Conservation (phyloP, 2,797 vertebrate species). For the Tenualosa ilisha region DNA sequence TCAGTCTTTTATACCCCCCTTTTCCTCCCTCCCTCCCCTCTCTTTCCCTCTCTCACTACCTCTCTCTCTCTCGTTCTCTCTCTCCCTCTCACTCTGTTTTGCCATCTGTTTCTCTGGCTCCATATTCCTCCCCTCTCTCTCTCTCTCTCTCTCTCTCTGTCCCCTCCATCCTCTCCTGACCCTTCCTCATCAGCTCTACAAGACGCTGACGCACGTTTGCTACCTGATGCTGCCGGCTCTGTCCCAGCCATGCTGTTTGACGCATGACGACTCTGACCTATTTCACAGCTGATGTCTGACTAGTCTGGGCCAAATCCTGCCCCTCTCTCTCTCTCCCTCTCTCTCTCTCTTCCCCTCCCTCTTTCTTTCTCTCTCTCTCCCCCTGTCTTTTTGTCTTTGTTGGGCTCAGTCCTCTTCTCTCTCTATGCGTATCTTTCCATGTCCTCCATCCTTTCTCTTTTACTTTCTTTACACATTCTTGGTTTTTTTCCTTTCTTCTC, state of each 20-base stretch:
- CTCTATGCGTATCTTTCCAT: background rate
- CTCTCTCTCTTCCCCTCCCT: background rate
- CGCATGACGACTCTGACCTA: background rate
- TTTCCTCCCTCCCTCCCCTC: background rate
- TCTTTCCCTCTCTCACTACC: background rate
- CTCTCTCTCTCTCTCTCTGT: too few relatives aligned
- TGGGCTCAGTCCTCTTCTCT: background rate
- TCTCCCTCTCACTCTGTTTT: background rate
- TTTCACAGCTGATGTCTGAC: background rate
- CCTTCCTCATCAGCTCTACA: background rate
- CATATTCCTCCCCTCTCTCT: too few relatives aligned
- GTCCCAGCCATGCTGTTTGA: background rate
- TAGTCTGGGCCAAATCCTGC: background rate
- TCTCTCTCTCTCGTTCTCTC: background rate
- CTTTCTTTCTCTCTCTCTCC: background rate
- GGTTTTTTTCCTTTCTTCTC: constrained; percentile 21
- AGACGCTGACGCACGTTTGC: background rate
- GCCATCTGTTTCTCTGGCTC: background rate
- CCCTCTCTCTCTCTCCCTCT: background rate
- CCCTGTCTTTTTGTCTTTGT: constrained; percentile 12
- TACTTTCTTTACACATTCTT: constrained; percentile 7
- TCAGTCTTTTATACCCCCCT: too few relatives aligned
- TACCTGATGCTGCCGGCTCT: background rate
- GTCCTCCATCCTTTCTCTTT: background rate
- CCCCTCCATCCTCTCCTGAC: background rate